Base-by-base conservation (phyloP, 2,113 vertebrate species). In the Dendropsophus ebraccatus region DNA sequence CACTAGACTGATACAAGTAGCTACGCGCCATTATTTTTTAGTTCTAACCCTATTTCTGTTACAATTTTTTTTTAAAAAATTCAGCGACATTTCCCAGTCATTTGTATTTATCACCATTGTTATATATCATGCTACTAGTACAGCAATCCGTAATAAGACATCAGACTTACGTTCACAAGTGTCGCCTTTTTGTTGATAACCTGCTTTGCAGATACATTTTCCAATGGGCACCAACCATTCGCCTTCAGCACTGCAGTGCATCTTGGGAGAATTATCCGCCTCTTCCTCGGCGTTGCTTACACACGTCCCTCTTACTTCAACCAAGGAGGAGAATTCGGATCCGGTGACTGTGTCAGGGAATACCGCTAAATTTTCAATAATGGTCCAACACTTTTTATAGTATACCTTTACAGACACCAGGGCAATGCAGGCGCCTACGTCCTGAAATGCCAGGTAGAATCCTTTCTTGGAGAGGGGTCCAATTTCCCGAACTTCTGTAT, bases 361-460 rank as follows among this genome's bases (percentile, higher is more conserved):
- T 79, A 97, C 94, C 92, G 98, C 98, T 96, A 99, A 94, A 92
- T 99, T 99, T 94, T 99, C 97, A 92, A 99, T 98, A 95, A 99
- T 99, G 81, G 97, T 98, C 98, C 97, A 99, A 90, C 98, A 99
- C 92, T 99, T 99, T 94, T 99, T 99, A 94, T 99, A 99, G 92
- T 99, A 99, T 54, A 99, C 98, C 92, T 98, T 99, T 91, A 99
- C 97, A 79, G 98, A 99, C 89, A 99, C 98, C 94, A 99, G 94
- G 88, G 98, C 98, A 90, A 99, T 99, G 89, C 98, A 99, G 84
- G 98, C 98, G 88, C 98, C 98, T 77, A 99, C 98, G 25, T 99
- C 98, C 96, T 99, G 98, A 95, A 99, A 99, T 21, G 98, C 98
- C 94, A 99, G 95, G 95, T 99, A 99, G 92, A 99, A 99, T 92